Percentiles rank a stretch among this genome's conserved stretches.
Conservation (phyloP, 2,888 invertebrate species). For the Latrodectus hesperus region DNA sequence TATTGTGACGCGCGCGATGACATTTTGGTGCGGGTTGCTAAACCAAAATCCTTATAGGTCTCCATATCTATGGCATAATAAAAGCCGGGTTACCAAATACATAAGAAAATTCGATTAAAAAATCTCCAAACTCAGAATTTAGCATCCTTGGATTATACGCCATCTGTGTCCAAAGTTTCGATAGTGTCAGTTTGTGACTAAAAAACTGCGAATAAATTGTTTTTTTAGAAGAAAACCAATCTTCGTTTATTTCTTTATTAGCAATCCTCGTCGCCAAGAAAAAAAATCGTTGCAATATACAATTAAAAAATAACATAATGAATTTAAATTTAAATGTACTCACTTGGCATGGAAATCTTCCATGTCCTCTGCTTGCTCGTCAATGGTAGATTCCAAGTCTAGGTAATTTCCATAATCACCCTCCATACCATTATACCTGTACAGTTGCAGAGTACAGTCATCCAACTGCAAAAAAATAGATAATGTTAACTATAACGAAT, state of each 20-base stretch:
- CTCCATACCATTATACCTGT: conserved; percentile 81
- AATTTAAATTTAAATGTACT: conserved; percentile 26
- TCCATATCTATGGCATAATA: no score
- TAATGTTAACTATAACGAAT: no score
- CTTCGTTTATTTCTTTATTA: no score
- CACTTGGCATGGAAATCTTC: conserved; percentile 87
- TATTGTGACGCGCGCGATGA: no score
- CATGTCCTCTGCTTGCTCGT: conserved; percentile 97
- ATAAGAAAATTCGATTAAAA: neutral
- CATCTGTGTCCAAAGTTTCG: no score
- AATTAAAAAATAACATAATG: neutral
- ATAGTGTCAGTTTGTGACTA: no score
- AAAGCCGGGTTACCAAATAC: neutral
- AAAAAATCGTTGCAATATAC: neutral
- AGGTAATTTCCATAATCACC: conserved; percentile 97
- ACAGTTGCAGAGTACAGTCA: conserved; percentile 96
- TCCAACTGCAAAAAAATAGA: conserved; percentile 83
- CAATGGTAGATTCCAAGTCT: conserved; percentile 96
- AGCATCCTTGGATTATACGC: no score
- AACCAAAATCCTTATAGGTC: no score
- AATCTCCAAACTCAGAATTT: no score
- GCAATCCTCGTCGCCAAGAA: neutral
- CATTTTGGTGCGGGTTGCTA: no score
- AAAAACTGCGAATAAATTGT: no score
- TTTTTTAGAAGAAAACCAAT: no score